These are phyloP conservation scores for Drosophila macrospina DNA, from an alignment of 2,888 invertebrate species.

Conservation along the genomic window DNA sequence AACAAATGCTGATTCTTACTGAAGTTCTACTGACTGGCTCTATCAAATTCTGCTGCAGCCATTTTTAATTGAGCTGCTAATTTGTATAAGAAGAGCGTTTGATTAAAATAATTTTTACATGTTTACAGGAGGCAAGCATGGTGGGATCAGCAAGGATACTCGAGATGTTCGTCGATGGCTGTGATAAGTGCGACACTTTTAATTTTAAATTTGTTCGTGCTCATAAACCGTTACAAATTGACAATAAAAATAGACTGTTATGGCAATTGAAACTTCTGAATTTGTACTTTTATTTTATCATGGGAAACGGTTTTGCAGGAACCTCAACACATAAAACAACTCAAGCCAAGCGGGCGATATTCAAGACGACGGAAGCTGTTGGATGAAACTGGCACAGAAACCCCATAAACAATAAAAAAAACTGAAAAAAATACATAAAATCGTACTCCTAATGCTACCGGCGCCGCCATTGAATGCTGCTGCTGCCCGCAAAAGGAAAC, in stretches of 20 bases:
- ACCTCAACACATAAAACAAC: slow-evolving; percentile 20
- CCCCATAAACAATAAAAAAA: slow-evolving; percentile 48
- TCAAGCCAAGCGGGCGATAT: slow-evolving; percentile 25
- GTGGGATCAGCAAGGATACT: slow-evolving; percentile 16
- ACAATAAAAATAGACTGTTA: slow-evolving; percentile 16
- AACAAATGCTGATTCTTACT: neutral
- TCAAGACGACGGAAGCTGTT: slow-evolving; percentile 47
- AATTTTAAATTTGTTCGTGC: neutral
- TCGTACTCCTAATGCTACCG: slow-evolving; percentile 38
- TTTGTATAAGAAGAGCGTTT: slow-evolving; percentile 1
- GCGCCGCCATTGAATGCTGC: slow-evolving; percentile 35
- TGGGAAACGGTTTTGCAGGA: slow-evolving; percentile 17
- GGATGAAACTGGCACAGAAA: slow-evolving; percentile 54
- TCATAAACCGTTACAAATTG: neutral
- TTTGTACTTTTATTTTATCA: slow-evolving; percentile 12
- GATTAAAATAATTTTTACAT: slow-evolving; percentile 26
- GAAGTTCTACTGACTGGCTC: too few relatives aligned
- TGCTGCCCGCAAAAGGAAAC: slow-evolving; percentile 56
- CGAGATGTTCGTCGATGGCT: slow-evolving; percentile 1
- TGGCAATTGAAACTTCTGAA: slow-evolving; percentile 2
- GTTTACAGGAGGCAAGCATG: slow-evolving; percentile 30
- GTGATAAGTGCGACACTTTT: neutral
- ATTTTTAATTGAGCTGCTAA: neutral
- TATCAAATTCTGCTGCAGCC: slow-evolving; percentile 1
- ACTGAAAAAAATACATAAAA: neutral